Evolutionary conservation across 2,797 vertebrate species (phyloP), one percentile per base, ranked within the genome.

Genomic region (Alcedo atthis): DNA sequence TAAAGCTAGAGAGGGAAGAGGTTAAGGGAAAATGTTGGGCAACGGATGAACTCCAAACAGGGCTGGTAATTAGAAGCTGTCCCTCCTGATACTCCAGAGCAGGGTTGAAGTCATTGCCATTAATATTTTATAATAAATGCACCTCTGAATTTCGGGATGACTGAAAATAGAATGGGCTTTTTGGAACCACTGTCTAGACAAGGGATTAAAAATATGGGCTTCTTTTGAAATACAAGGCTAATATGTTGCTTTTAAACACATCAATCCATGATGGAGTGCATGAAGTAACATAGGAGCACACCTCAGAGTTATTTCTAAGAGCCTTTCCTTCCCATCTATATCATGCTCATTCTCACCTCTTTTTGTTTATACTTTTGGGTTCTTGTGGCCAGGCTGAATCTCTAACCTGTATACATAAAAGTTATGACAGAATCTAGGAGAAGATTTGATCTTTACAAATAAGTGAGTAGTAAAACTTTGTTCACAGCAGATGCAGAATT

Each of bases 181-280:
- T 92, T 92, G 53, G 85, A 94, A 81, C 87, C 91, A 74, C 85
- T 42, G 63, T 87, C 91, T 94, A 87, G 83, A 86, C 58, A 76
- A 90, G 79, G 45, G 85, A 81, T 53, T 54, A 79, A 66, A 89
- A 75, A 5, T 28, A 33, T 3, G 2, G 4, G 12, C 33, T 89
- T 91, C 57, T 81, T 93, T 92, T 86, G 67, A 86, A 93, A 64
- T 69, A 10, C 35, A 42, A 51, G 40, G 49, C 6, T 55, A 76
- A n/a, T 83, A 69, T 17, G 11, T 42, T 81, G 30, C 25, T 82
- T 91, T 63, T 74, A 59, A 87, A 89, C 26, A 79, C 20, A 46
- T 53, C 64, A 69, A 79, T 91, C 48, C 26, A 15, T 63, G 32
- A 16, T 5, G 20, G 11, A 87, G 55, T 43, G 2, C 20, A 37